Conservation (phyloP, 2,113 vertebrate species). For the Charina bottae region DNA sequence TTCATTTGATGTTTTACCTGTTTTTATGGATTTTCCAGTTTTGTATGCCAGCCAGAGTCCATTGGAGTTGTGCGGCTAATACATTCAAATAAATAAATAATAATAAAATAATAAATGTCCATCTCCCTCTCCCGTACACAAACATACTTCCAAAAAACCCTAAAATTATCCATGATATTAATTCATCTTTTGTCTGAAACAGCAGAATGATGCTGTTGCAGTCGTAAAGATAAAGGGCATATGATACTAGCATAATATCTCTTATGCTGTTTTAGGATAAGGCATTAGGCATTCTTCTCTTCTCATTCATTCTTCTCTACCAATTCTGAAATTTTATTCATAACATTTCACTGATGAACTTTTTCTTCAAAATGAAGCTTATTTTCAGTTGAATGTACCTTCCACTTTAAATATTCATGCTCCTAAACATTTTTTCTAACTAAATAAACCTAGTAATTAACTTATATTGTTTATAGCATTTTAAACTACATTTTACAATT, state of each 20-base stretch:
- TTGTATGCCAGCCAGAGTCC: too few relatives aligned
- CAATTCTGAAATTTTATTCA: background rate
- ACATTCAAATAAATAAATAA: too few relatives aligned
- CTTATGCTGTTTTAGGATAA: background rate
- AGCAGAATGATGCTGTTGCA: background rate
- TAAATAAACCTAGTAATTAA: background rate
- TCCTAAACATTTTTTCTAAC: constrained; percentile 18
- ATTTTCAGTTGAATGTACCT: background rate
- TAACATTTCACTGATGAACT: background rate
- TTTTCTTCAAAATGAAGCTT: background rate
- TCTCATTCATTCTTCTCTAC: background rate
- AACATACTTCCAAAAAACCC: background rate
- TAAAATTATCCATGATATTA: background rate
- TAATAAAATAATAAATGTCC: too few relatives aligned
- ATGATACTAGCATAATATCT: background rate
- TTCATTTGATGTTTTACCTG: too few relatives aligned
- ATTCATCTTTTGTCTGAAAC: background rate
- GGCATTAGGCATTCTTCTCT: background rate
- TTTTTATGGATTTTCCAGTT: too few relatives aligned
- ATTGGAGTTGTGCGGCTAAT: too few relatives aligned
- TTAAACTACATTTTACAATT: background rate
- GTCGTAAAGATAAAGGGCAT: background rate
- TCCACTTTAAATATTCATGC: background rate
- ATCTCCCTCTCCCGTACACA: too few relatives aligned
- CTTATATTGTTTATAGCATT: constrained; percentile 4